Conservation (phyloP, 2,888 invertebrate species). For the Eilema griseolum region DNA sequence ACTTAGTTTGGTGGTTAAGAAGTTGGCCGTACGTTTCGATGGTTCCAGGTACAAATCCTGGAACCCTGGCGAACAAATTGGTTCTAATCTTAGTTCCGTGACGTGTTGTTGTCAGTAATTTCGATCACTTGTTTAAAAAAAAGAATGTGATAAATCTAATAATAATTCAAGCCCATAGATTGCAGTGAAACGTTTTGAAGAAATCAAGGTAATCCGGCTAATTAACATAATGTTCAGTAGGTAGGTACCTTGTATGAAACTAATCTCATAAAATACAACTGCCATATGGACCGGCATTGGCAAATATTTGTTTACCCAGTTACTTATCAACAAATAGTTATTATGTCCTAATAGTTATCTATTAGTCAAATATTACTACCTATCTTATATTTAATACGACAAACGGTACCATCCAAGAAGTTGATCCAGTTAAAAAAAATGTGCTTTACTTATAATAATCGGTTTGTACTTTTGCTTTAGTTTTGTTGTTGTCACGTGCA, state of each 20-base stretch:
- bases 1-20: too few relatives aligned
- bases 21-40: too few relatives aligned
- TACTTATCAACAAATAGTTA: neutral
- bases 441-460: neutral
- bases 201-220: neutral
- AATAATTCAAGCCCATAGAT: too few relatives aligned
- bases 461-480: slow-evolving; percentile 17
- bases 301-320: slow-evolving; percentile 1
- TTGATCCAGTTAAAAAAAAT: neutral
- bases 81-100: too few relatives aligned
- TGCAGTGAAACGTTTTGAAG: neutral
- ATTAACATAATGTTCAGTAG: too few relatives aligned
- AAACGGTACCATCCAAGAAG: neutral
- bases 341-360: neutral
- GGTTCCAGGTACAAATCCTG: too few relatives aligned
- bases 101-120: too few relatives aligned
- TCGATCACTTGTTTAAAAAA: too few relatives aligned
- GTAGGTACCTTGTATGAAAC: too few relatives aligned
- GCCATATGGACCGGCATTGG: neutral
- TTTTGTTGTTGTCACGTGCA: slow-evolving; percentile 70
- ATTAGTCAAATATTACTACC: too few relatives aligned
- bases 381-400: neutral
- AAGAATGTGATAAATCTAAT: too few relatives aligned
- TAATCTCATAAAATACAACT: neutral
- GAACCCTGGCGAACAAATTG: too few relatives aligned